A percentile compares a stretch with the other conserved stretches of the same genome.
phyloP scores from a whole-genome alignment of 2,113 vertebrate genomes.

The Etheostoma cragini region DNA sequence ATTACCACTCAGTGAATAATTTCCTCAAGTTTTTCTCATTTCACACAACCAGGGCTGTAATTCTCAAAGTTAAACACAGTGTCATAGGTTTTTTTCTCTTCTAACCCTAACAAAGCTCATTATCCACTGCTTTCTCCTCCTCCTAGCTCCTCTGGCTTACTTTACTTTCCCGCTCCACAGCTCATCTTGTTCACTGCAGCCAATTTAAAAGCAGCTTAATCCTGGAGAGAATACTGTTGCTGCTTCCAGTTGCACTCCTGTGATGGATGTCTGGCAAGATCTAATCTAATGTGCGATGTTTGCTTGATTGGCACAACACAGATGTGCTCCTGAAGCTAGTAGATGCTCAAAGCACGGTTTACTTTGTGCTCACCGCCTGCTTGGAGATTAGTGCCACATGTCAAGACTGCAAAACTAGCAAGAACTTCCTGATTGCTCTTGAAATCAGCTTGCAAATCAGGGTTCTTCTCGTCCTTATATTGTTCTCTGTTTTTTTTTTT shows the following conservation, averaged over 20 bases:
- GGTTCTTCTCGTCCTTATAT: conserved; percentile 31
- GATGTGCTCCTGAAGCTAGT: conserved; percentile 39
- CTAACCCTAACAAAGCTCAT: conserved; percentile 68
- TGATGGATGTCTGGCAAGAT: conserved; percentile 80
- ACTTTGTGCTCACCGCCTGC: conserved; percentile 35
- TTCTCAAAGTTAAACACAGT: conserved; percentile 74
- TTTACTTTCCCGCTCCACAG: conserved; percentile 66
- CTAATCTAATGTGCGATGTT: conserved; percentile 70
- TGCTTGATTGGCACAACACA: conserved; percentile 76
- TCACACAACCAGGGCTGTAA: conserved; percentile 64
- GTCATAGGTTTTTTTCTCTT: conserved; percentile 30
- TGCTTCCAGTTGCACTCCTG: conserved; percentile 56
- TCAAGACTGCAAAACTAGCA: conserved; percentile 47
- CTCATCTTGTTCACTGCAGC: conserved; percentile 74
- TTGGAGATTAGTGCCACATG: conserved; percentile 70
- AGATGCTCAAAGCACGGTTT: conserved; percentile 54
- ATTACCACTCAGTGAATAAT: conserved; percentile 79
- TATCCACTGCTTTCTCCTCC: conserved; percentile 54
- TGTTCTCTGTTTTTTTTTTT: conserved; percentile 14
- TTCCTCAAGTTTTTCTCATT: conserved; percentile 76
- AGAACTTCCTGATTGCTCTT: conserved; percentile 62
- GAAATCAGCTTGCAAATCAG: conserved; percentile 66
- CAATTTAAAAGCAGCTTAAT: conserved; percentile 83
- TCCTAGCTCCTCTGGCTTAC: conserved; percentile 61
- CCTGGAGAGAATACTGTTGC: conserved; percentile 72